phyloP scores from a whole-genome alignment of 2,113 vertebrate genomes.

The Hemicordylus capensis region DNA sequence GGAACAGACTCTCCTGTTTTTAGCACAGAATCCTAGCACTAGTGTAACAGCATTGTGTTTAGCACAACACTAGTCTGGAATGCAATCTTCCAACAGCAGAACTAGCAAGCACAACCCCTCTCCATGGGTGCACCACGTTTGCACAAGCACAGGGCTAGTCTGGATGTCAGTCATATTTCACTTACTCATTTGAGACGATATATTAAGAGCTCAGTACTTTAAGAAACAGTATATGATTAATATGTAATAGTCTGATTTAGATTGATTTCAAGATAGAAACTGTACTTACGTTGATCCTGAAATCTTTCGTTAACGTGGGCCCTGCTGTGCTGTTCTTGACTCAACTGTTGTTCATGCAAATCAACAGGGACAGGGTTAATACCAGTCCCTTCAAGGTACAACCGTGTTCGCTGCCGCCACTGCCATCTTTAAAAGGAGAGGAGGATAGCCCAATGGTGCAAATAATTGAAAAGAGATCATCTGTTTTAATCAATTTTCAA shows the following conservation, averaged over 20 bases:
- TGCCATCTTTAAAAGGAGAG: constrained; percentile 83
- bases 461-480: not conserved
- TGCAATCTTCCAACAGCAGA: too few relatives aligned
- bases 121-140: too few relatives aligned
- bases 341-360: constrained; percentile 94
- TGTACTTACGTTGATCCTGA: constrained; percentile 77
- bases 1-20: too few relatives aligned
- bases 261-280: constrained; percentile 22
- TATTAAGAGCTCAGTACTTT: not conserved
- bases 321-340: constrained; percentile 90
- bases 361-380: constrained; percentile 92
- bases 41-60: too few relatives aligned
- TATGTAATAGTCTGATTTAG: not conserved
- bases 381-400: constrained; percentile 93
- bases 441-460: not conserved
- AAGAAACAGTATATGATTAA: not conserved
- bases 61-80: too few relatives aligned
- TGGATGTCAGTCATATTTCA: not conserved
- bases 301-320: constrained; percentile 84
- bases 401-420: constrained; percentile 92
- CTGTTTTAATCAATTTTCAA: not conserved
- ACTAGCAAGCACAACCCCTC: too few relatives aligned
- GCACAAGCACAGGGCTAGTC: too few relatives aligned
- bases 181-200: not conserved
- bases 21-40: too few relatives aligned